Base-by-base conservation (phyloP, 1,140 invertebrate species). In the Diachasma alloeum region DNA sequence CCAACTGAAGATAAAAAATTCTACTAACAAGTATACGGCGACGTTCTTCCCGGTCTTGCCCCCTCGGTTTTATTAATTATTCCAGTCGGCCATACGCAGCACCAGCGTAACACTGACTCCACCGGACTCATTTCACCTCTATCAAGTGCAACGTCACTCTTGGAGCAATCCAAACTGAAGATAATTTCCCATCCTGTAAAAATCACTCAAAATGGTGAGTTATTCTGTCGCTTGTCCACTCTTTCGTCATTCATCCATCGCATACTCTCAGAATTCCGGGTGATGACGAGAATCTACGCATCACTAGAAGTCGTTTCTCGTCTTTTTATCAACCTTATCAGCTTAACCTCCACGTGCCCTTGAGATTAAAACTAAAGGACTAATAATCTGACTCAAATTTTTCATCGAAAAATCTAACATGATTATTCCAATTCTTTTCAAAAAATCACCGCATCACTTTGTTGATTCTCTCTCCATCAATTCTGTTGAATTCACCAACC, bases 341-440 rank as follows among this genome's bases (percentile, higher is more conserved):
- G n/a, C 31, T 42, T 81, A 76, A 76, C 80, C 79, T 81, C 70
- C 76, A 66, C 67, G 66, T 48, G 75, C 79, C 77, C 77, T 81
- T 79, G 36, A 53, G 48, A 53, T 53, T 3, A 53, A 15, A 53
- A 17, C n/a, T 19, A 3, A 13, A 53, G n/a, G n/a, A n/a, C n/a
- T n/a, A n/a, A 53, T 6, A 15, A 53, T 53, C 6, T n/a, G n/a
- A 19, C 15, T 53, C 4, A 13, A 53, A 6, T 1, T 53, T 6
- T n/a, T 17, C 4, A 53, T 17, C 9, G 9, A 0, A n/a, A 53
- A 17, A 53, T 19, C 9, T 19, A 2, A 17, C 44, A 9, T 15
- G 31, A 31, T 31, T 2, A 31, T 31, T 31, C 6, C 31, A 31
- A 31, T n/a, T n/a, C n/a, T n/a, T n/a, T n/a, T n/a, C n/a, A n/a